Evolutionary conservation across 2,797 vertebrate genomes (phyloP).

Genomic region (Acrossocheilus wenchowensis): DNA sequence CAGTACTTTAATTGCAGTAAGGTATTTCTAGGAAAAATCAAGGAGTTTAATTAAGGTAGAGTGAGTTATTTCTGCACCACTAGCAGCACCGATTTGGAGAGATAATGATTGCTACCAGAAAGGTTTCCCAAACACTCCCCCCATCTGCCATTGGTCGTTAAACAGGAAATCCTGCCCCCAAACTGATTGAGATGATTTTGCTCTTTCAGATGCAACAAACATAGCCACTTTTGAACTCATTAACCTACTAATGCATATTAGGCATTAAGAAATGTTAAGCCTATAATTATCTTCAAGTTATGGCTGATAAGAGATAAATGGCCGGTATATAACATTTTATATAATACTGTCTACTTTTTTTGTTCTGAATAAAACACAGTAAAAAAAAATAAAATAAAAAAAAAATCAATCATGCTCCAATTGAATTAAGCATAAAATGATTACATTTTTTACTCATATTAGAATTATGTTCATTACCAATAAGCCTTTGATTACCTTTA

Average conservation of each 20-base stretch:
- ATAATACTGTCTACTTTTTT: background rate
- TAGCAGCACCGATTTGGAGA: background rate
- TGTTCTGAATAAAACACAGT: background rate
- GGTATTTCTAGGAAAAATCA: background rate
- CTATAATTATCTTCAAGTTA: background rate
- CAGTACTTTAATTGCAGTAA: background rate
- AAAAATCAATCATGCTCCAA: background rate
- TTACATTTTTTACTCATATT: background rate
- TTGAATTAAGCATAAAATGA: background rate
- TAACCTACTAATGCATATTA: background rate
- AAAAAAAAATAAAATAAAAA: background rate
- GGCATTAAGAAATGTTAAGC: background rate
- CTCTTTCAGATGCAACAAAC: background rate
- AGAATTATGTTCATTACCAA: background rate
- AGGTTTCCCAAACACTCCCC: background rate
- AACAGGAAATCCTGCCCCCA: background rate
- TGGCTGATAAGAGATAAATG: background rate
- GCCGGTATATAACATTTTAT: background rate
- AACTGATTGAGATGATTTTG: background rate
- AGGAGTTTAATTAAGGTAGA: background rate
- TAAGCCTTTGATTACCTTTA: background rate
- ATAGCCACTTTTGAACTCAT: background rate
- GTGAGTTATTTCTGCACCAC: background rate
- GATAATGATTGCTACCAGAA: background rate
- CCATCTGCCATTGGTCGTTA: background rate